Base-by-base conservation (phyloP, 2,888 invertebrate genomes). In the Saturnia pavonia region DNA sequence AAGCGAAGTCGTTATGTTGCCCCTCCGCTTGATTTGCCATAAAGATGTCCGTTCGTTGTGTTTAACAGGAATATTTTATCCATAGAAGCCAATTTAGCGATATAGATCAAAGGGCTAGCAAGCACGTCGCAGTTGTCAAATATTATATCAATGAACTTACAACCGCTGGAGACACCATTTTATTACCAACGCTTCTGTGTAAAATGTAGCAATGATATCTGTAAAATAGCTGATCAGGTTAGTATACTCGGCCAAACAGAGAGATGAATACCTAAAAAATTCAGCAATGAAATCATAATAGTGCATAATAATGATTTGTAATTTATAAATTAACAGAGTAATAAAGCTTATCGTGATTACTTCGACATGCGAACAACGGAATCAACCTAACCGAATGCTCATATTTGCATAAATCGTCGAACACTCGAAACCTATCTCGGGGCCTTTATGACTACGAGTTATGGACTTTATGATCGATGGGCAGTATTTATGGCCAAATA, bases 391-490 rank as follows among this genome's bases (percentile, higher is more conserved):
- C 60, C 63, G 43, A 16, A 9, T 19, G 65, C 40, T 40, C 65
- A 79, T 79, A 88, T 88, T 88, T 85, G 88, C 88, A 85, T 84
- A 74, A 72, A 51, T 68, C 68, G 51, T 42, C 68, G 57, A 40
- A 74, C 74, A 72, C 40, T 54, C 66, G 70, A 40, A 70, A 67
- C 70, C 27, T 54, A 70, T 70, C 66, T 70, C 75, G 69, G 27
- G 74, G 74, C 72, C 48, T 84, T 91, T 91, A 90, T 82, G 85
- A 84, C 82, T 82, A 77, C 80, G 73, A 88, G 89, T 90, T 90
- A 90, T 88, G 86, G 84, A 77, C 80, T 91, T 92, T 92, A 92
- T 91, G 91, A 91, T 89, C 85, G 85, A 91, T 90, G 90, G 86
- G 85, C 86, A 82, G 84, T 83, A 82, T 91, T 91, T 91, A 91